Evolutionary conservation across 2,113 vertebrate species (phyloP), one percentile per base, ranked within the genome.

Genomic region (Ifrita kowaldi): DNA sequence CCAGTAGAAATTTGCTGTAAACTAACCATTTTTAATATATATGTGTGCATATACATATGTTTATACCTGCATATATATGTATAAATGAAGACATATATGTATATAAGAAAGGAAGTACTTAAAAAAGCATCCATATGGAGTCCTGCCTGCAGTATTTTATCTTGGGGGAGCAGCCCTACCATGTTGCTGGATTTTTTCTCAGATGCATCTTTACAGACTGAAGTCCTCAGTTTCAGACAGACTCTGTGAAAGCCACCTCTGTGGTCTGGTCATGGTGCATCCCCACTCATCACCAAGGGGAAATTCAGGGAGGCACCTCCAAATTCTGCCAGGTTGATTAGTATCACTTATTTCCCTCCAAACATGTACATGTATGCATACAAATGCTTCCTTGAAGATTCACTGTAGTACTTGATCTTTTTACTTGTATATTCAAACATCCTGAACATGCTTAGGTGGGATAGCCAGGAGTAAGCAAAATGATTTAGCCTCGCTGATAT

Each of bases 281-380:
- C 27, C 26, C 15, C 10, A 1, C 33, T 42, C 2, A 1, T 60
- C 62, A 53, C 14, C 62, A 50, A 53, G 73, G 35, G 24, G 35
- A 27, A 67, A 9, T 49, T 63, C 18, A 23, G 68, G 44, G 44
- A 89, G 20, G 9, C 57, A 32, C 22, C 44, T 69, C 53, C 35
- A n/a, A 16, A 46, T 53, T 67, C 28, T 68, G 39, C n/a, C 21
- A 20, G 35, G 12, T 7, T 56, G 52, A 52, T 55, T 14, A 28
- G 21, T 21, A 32, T 69, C 26, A 5, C 6, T 19, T 35, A 18
- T 3, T 88, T 50, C 47, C 22, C 19, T 71, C 42, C 39, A 71
- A 13, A 14, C 35, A 26, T 0, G 0, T 52, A 33, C 17, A 3
- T 16, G 10, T n/a, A 5, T 20, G 13, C 4, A 8, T 52, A 63